Base-by-base conservation (phyloP, 2,888 invertebrate species). In the Amiota minor region DNA sequence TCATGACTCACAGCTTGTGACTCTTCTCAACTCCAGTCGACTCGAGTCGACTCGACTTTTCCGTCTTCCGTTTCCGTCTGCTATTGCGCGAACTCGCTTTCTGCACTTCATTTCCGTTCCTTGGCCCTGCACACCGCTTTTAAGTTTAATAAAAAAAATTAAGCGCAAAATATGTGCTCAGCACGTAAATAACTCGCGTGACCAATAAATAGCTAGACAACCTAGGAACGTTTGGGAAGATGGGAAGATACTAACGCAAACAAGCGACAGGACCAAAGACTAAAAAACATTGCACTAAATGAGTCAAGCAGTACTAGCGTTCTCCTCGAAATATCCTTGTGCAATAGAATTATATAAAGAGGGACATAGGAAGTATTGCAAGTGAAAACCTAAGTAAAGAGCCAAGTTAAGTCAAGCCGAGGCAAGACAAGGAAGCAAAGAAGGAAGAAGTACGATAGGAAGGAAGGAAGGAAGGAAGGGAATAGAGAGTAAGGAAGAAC, bases 141-240 rank as follows among this genome's bases (percentile, higher is more conserved):
- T 56, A 46, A n/a, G 55, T 56, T 70, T 59, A 59, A 70, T 56
- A 70, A 56, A 56, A 55, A 56, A 56, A 80, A 82, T 77, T 81
- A 79, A 81, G 76, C 81, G 82, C 80, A 79, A 83, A 82, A 78
- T 82, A 80, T 83, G 83, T 79, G 78, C 83, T 76, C 77, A 78
- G 83, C 82, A 82, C 83, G 83, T 82, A 82, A 81, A 82, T 81
- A 81, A 83, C 82, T 83, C 73, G 70, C 49, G 18, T 67, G 65
- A 11, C 56, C 56, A 56, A 70, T 53, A 67, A 67, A 53, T 14
- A 68, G 35, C 6, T 35, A 35, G 35, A 8, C 6, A 35, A 35
- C 35, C 35, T 35, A 35, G 35, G 2, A 8, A 35, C 2, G 35
- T 35, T 35, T 6, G 35, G 35, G 0, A 35, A 35, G 35, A 35